phyloP scores from a whole-genome alignment of 2,888 invertebrate species.

The Eurytoma californica region DNA sequence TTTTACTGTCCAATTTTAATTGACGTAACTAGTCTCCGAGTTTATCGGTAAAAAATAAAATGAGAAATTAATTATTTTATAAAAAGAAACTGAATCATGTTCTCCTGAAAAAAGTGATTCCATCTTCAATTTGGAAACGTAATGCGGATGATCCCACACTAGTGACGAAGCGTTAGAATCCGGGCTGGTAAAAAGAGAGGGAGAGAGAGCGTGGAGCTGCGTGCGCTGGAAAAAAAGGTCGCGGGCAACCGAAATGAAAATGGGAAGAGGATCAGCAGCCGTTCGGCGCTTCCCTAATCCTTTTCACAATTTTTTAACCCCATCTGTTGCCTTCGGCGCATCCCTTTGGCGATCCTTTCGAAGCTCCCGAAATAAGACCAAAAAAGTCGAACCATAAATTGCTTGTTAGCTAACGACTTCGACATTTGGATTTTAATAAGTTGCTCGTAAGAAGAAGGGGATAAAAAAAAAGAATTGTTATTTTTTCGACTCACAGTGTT shows the following conservation, averaged over 20 bases:
- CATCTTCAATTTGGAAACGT: conserved; percentile 60
- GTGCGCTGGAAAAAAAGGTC: conserved; percentile 60
- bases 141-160: conserved; percentile 61
- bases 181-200: background rate
- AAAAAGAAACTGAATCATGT: background rate
- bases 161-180: conserved; percentile 42
- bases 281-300: conserved; percentile 66
- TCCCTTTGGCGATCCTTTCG: conserved; percentile 59
- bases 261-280: conserved; percentile 67
- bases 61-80: background rate
- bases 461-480: too few species aligned
- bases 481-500: too few species aligned
- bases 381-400: conserved; percentile 48
- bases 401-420: conserved; percentile 56
- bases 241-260: conserved; percentile 70
- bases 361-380: conserved; percentile 30
- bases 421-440: conserved; percentile 37
- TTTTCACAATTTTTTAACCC: conserved; percentile 75
- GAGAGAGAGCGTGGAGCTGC: conserved; percentile 38
- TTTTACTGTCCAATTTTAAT: too few species aligned
- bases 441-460: background rate
- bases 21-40: too few species aligned
- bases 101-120: conserved; percentile 27
- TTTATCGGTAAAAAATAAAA: too few species aligned
- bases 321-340: conserved; percentile 72